Evolutionary conservation across 1,140 invertebrate species (phyloP), one percentile per base, ranked within the genome.

Genomic region (Drosophila repletoides): DNA sequence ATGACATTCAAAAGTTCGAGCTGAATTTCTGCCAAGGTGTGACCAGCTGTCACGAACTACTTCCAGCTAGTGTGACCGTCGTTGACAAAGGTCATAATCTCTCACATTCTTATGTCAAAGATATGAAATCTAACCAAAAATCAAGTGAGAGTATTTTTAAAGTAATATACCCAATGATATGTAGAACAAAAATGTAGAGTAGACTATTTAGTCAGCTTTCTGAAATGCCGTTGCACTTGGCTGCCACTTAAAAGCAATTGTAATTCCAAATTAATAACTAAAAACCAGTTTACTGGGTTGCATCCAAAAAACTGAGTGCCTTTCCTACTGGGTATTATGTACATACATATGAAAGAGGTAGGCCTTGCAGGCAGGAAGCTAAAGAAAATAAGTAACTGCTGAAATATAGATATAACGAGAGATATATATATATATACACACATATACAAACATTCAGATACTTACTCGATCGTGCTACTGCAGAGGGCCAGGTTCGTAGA

Each of bases 241-340:
- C 66, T 26, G 40, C 48, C 43, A 41, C 41, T 73, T 56, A 70
- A 66, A 55, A 56, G 53, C 43, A 72, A 76, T 68, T 68, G 53
- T 68, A 72, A 60, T 48, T 12, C 24, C 38, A 68, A 51, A 61
- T 55, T 36, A 71, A 55, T 60, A 51, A 61, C 12, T 46, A 33
- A 40, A 33, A 19, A 28, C 14, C 15, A 5, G n/a, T 21, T 33
- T 31, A 15, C 14, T 45, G 41, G 41, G 22, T 7, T 12, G 12
- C 41, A 15, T 28, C 22, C 51, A 12, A 38, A 49, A 53, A 12
- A 10, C 10, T 17, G 1, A 29, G 6, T 29, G 14, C 15, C 5
- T 6, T 6, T n/a, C n/a, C n/a, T n/a, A n/a, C n/a, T n/a, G n/a
- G n/a, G n/a, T n/a, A n/a, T n/a, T n/a, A n/a, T n/a, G n/a, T n/a